Base-by-base conservation (phyloP, 2,888 invertebrate genomes). In the Parascotia fuliginaria region DNA sequence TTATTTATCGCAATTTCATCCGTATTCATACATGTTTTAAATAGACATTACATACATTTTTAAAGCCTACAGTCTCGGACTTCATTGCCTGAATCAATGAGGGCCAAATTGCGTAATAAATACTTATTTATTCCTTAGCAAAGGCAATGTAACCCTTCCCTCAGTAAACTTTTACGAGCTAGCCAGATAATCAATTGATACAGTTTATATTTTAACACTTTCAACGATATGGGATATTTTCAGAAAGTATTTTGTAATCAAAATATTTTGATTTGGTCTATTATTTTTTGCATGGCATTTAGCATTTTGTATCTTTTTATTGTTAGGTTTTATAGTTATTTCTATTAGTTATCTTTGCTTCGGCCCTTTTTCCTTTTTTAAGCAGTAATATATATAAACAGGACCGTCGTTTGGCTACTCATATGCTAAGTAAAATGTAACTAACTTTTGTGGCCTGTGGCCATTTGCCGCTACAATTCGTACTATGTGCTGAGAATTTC, bases 101-200 rank as follows among this genome's bases (percentile, higher is more conserved):
- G 19, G 19, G 2, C 55, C 55, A 65, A 66, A 65, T 63, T 22
- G 32, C 32, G 42, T 41, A 55, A 65, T 63, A 59, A 63, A 65
- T 66, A 59, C 60, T 63, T 51, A 60, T 65, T 66, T 65, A 66
- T 66, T 62, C 47, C 42, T 37, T 43, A 48, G 48, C 46, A 59
- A 50, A 16, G 45, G 40, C 28, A 44, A 19, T 34, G 33, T 32
- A 66, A 63, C 60, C 66, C 65, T 59, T 66, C 3, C 45, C 49
- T 41, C 34, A 38, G 50, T 63, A 66, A 66, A 65, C 42, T 66
- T 65, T 65, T 67, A 65, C 67, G 67, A 63, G 40, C 29, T 42
- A 24, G 33, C 43, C 29, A 67, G 60, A 63, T 63, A 65, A 59
- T 65, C 67, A 63, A 60, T 63, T 65, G 59, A 39, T 59, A 54